These are phyloP conservation scores for Cherax quadricarinatus DNA, from an alignment of 1,140 invertebrate species.

Conservation along the genomic window DNA sequence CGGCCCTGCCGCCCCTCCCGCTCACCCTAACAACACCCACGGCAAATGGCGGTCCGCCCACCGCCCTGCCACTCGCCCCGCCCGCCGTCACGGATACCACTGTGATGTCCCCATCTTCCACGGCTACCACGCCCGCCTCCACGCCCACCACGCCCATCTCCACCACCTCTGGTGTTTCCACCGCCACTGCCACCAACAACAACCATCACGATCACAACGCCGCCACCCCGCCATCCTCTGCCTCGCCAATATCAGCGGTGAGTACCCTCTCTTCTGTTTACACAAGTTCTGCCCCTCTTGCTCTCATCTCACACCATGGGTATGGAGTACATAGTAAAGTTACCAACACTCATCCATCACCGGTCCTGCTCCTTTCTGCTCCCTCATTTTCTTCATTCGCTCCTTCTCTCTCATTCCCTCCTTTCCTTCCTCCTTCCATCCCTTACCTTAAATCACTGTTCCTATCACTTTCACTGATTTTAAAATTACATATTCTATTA, in stretches of 20 bases:
- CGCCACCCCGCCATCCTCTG: background rate
- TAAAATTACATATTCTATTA: too few species aligned
- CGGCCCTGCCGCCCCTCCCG: background rate
- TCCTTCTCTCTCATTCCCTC: background rate
- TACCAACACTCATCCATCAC: too few species aligned
- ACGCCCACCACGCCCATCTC: background rate
- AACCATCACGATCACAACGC: background rate
- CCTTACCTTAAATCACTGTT: background rate
- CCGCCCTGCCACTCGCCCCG: background rate
- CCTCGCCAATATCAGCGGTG: background rate
- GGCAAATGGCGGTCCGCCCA: background rate
- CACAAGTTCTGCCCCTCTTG: too few species aligned
- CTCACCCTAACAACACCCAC: background rate
- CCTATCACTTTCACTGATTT: background rate
- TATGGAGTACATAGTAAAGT: too few species aligned
- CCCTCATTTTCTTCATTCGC: too few species aligned
- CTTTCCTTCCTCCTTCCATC: background rate
- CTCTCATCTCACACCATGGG: too few species aligned
- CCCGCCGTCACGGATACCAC: background rate
- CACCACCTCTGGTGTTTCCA: background rate
- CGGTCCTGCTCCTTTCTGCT: too few species aligned
- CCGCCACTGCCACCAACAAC: background rate
- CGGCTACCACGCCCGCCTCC: background rate
- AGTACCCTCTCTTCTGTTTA: background rate
- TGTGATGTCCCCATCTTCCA: background rate